phyloP scores from a whole-genome alignment of 2,888 invertebrate genomes.

The Drosophila nigricruria region DNA sequence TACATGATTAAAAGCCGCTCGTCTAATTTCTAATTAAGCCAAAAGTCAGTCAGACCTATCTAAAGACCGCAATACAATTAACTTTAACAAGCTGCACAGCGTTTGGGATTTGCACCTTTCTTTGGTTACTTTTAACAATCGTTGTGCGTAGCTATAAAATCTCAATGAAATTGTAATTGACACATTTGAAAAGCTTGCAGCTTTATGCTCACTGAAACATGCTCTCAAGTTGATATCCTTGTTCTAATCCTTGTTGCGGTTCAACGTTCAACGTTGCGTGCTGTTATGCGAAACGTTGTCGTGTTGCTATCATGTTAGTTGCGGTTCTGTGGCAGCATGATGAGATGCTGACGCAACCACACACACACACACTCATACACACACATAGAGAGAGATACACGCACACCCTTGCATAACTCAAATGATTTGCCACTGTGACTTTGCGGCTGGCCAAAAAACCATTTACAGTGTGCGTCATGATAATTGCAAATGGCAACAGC shows the following conservation, averaged over 20 bases:
- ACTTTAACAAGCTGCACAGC: slow-evolving; percentile 11
- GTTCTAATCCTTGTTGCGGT: slow-evolving; percentile 57
- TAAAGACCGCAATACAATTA: slow-evolving; percentile 23
- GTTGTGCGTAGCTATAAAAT: slow-evolving; percentile 25
- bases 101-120: slow-evolving; percentile 6
- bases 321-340: slow-evolving; percentile 76
- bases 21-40: slow-evolving; percentile 25
- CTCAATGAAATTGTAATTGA: slow-evolving; percentile 67
- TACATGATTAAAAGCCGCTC: not conserved
- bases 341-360: slow-evolving; percentile 68
- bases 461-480: slow-evolving; percentile 64
- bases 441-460: slow-evolving; percentile 58
- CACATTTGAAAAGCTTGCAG: slow-evolving; percentile 30
- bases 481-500: slow-evolving; percentile 70
- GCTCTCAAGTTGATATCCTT: slow-evolving; percentile 35
- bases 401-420: slow-evolving; percentile 20
- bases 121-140: slow-evolving; percentile 10
- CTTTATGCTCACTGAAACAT: slow-evolving; percentile 8
- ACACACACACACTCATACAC: slow-evolving; percentile 24
- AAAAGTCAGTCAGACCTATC: not conserved
- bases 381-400: slow-evolving; percentile 11
- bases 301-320: slow-evolving; percentile 68
- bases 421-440: slow-evolving; percentile 62
- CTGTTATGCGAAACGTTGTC: slow-evolving; percentile 52
- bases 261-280: slow-evolving; percentile 38